These are phyloP conservation scores for Microctonus aethiopoides DNA, from an alignment of 2,888 invertebrate genomes.

Conservation along the genomic window DNA sequence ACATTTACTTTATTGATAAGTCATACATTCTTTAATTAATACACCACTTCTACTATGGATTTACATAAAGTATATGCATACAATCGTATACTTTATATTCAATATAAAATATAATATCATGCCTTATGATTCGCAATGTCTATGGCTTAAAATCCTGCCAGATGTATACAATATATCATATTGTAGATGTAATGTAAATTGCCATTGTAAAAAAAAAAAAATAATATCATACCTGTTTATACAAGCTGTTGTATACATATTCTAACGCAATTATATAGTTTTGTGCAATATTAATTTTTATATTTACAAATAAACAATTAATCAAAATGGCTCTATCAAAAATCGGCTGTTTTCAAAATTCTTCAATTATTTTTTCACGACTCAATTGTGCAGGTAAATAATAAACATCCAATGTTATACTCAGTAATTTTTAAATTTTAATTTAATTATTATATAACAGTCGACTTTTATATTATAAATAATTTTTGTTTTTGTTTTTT, in stretches of 20 bases:
- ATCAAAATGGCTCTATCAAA: conserved; percentile 49
- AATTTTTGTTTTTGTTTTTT: too few species aligned
- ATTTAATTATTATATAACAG: neutral
- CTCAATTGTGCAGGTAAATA: conserved; percentile 44
- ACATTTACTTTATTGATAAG: too few species aligned
- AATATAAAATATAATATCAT: neutral
- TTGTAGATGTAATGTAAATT: too few species aligned
- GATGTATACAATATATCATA: too few species aligned
- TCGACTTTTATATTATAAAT: neutral
- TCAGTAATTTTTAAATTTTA: neutral
- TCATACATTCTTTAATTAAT: neutral
- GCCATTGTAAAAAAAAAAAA: too few species aligned
- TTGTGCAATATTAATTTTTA: neutral
- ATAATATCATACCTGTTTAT: too few species aligned
- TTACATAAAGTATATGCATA: too few species aligned
- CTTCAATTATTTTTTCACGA: conserved; percentile 42
- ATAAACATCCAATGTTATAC: neutral
- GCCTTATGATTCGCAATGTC: neutral
- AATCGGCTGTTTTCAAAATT: conserved; percentile 40
- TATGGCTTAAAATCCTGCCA: neutral
- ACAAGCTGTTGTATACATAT: too few species aligned
- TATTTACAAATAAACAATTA: neutral
- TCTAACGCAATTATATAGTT: too few species aligned
- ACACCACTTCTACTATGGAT: neutral
- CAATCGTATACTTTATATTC: too few species aligned